Conservation (phyloP, 92 coral and sea anemone species). For the Parazoanthus darwini region DNA sequence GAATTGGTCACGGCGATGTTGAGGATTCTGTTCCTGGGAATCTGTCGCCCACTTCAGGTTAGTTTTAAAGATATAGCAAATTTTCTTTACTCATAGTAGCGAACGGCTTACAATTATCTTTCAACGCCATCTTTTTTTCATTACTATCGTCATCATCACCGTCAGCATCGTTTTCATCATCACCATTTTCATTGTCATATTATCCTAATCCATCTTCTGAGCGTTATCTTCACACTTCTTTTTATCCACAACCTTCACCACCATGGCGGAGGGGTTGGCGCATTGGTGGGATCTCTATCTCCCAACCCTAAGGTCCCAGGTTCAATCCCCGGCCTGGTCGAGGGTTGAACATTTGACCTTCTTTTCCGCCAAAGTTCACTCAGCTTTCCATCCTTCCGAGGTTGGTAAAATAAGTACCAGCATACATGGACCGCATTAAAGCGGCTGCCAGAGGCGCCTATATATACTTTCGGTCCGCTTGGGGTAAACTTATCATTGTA, state of each 20-base stretch:
- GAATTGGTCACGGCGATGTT: slow-evolving; percentile 75
- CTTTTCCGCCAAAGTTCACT: no score
- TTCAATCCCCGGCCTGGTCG: no score
- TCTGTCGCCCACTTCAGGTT: slow-evolving; percentile 80
- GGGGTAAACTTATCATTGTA: no score
- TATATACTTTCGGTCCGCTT: no score
- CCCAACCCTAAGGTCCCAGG: no score
- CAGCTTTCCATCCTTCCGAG: no score
- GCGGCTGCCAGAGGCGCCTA: no score
- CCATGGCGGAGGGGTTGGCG: no score
- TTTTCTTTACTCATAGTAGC: not conserved
- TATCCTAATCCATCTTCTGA: not conserved
- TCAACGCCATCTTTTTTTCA: not conserved
- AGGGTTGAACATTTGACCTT: no score
- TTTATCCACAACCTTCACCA: not conserved
- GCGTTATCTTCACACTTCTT: not conserved
- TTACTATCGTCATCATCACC: not conserved
- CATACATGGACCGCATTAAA: no score
- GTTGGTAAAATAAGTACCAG: no score
- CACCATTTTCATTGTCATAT: not conserved
- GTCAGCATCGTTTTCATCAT: not conserved
- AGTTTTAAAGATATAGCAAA: slow-evolving; percentile 9
- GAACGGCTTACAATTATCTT: not conserved
- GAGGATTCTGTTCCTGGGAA: slow-evolving; percentile 66
- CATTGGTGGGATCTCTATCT: no score